Evolutionary conservation across 2,113 vertebrate species (phyloP).

Genomic region (Pterocles gutturalis): DNA sequence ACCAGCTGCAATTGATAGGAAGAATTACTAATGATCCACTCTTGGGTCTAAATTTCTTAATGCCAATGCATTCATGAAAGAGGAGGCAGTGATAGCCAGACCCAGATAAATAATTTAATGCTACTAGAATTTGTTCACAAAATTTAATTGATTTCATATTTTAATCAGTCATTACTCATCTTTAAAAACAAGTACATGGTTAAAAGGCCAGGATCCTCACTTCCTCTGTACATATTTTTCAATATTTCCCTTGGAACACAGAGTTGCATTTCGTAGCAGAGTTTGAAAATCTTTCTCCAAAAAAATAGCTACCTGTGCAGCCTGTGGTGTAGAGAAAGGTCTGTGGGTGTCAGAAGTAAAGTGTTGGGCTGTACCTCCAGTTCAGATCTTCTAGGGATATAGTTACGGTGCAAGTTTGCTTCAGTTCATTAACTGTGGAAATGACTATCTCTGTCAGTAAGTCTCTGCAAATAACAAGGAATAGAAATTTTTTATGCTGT

Average conservation of each 20-base stretch:
- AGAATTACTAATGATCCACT: not conserved
- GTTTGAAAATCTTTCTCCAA: not conserved
- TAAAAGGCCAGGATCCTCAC: not conserved
- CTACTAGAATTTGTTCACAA: not conserved
- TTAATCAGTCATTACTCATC: not conserved
- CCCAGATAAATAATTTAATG: not conserved
- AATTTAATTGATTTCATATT: not conserved
- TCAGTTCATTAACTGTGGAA: not conserved
- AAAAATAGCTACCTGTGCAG: rapidly evolving
- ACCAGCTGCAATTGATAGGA: not conserved
- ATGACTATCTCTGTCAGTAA: rapidly evolving
- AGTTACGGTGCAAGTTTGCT: not conserved
- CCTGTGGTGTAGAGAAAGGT: not conserved
- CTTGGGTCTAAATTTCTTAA: not conserved
- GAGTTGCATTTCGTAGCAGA: not conserved
- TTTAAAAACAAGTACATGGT: not conserved
- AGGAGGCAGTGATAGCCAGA: not conserved
- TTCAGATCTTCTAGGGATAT: not conserved
- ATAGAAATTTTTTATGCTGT: rapidly evolving
- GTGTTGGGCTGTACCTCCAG: not conserved
- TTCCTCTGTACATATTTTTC: not conserved
- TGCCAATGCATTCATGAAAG: not conserved
- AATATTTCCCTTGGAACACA: not conserved
- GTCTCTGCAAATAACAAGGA: not conserved
- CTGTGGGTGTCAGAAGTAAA: not conserved